Evolutionary conservation across 2,113 vertebrate genomes (phyloP), one percentile per base, ranked within the genome.

Genomic region (Sinocyclocheilus rhinocerous): DNA sequence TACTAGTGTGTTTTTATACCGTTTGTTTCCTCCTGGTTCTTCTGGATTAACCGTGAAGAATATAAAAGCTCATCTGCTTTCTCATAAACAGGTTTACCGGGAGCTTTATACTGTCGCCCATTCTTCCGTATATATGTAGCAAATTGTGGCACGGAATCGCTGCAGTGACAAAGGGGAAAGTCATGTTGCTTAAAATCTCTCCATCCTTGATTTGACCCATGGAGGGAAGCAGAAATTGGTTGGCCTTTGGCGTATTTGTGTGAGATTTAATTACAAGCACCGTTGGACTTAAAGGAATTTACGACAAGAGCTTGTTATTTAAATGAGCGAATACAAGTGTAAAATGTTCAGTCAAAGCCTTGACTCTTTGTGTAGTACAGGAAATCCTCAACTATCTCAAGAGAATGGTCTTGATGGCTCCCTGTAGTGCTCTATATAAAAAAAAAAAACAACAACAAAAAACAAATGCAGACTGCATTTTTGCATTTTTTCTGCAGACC

Each of bases 201-300:
- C 65, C 67, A 75, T 70, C 50, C 55, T 45, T 76, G 55, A 76
- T 85, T 76, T 75, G 10, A 83, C 69, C 78, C 70, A 29, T 50
- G 36, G 69, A 61, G 69, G 24, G 24, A 84, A 84, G 55, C n/a
- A 2, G 48, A 76, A 81, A 81, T 61, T n/a, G 36, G 48, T 50
- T 22, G 24, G 61, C 77, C 78, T 76, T 84, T 16, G 52, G 85
- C 15, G 18, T 84, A 89, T 84, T 76, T 86, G 69, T 73, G 45
- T 16, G 70, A 69, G 70, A 87, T 77, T 78, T 70, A 87, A 87
- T 84, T 75, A 72, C 86, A 84, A 67, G 76, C 82, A 84, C 86
- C 29, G 24, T 39, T 80, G 67, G 33, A 57, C 69, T 55, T 80
- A 45, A 18, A 72, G 36, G 77, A 86, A 81, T 81, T 61, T 73